These are phyloP conservation scores for Apodemia zela DNA, from an alignment of 2,888 invertebrate species.

Conservation along the genomic window DNA sequence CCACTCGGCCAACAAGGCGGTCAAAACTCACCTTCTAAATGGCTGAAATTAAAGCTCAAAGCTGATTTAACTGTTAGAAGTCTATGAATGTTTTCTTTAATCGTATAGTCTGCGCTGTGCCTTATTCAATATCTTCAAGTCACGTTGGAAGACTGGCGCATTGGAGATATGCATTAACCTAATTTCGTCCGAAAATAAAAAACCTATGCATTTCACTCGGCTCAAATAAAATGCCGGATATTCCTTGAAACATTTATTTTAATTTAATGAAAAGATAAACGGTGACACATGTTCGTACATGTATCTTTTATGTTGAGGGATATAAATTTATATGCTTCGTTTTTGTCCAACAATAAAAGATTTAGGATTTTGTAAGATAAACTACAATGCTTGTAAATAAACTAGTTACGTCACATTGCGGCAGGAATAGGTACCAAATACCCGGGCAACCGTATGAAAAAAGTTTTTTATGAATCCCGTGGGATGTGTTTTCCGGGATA, in stretches of 20 bases:
- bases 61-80: too few species aligned
- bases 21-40: too few species aligned
- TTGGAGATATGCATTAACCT: slow-evolving; percentile 17
- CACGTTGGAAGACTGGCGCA: slow-evolving; percentile 12
- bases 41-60: too few species aligned
- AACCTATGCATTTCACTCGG: slow-evolving; percentile 16
- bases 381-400: too few species aligned
- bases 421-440: too few species aligned
- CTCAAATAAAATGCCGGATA: slow-evolving; percentile 25
- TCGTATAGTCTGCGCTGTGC: background rate
- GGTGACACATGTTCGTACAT: slow-evolving; percentile 8
- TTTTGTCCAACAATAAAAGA: background rate
- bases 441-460: too few species aligned
- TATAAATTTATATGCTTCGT: slow-evolving; percentile 3
- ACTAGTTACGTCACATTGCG: too few species aligned
- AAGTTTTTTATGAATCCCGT: too few species aligned
- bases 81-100: background rate
- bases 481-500: too few species aligned
- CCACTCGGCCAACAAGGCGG: too few species aligned
- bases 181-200: slow-evolving; percentile 21
- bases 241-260: slow-evolving; percentile 20
- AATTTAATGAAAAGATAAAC: slow-evolving; percentile 17
- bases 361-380: background rate
- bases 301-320: slow-evolving; percentile 4
- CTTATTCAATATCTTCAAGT: slow-evolving; percentile 1